Percentiles rank a stretch among this genome's conserved stretches.
Evolutionary conservation across 2,113 vertebrate genomes (phyloP).

Genomic region (Siphamia tubifer): DNA sequence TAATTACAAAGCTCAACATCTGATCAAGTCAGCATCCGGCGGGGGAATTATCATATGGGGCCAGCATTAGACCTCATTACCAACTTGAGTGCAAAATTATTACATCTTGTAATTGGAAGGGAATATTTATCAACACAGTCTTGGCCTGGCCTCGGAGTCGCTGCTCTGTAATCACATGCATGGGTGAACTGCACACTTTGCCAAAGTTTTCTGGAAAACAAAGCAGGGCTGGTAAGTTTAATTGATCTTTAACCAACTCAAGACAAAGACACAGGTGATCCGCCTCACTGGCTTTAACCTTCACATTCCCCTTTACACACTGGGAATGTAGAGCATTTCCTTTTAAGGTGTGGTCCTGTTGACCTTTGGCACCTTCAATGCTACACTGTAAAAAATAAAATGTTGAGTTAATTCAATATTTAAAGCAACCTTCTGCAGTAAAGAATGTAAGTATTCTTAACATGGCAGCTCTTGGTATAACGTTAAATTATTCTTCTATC

Average conservation of each 20-base stretch:
- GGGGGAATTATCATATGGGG: conserved; percentile 90
- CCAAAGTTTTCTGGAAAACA: conserved; percentile 93
- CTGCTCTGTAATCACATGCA: conserved; percentile 71
- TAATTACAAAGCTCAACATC: conserved; percentile 98
- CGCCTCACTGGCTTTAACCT: too few species aligned
- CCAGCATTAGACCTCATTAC: conserved; percentile 99
- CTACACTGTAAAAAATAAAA: too few species aligned
- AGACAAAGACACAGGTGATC: too few species aligned
- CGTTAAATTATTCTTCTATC: too few species aligned
- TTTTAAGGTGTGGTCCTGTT: too few species aligned
- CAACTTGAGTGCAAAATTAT: conserved; percentile 95
- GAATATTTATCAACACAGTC: conserved; percentile 84
- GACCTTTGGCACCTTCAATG: too few species aligned
- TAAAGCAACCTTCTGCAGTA: too few species aligned
- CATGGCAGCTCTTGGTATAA: too few species aligned
- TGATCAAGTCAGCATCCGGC: conserved; percentile 93
- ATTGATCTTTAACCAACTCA: conserved; percentile 93
- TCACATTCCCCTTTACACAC: too few species aligned
- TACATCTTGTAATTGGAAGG: conserved; percentile 98
- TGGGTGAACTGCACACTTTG: conserved; percentile 70
- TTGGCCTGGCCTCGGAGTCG: conserved; percentile 11
- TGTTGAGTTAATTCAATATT: too few species aligned
- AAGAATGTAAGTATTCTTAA: too few species aligned
- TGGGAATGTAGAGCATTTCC: too few species aligned
- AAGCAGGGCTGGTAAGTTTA: conserved; percentile 83